phyloP scores from a whole-genome alignment of 2,113 vertebrate genomes.

The Sardina pilchardus region DNA sequence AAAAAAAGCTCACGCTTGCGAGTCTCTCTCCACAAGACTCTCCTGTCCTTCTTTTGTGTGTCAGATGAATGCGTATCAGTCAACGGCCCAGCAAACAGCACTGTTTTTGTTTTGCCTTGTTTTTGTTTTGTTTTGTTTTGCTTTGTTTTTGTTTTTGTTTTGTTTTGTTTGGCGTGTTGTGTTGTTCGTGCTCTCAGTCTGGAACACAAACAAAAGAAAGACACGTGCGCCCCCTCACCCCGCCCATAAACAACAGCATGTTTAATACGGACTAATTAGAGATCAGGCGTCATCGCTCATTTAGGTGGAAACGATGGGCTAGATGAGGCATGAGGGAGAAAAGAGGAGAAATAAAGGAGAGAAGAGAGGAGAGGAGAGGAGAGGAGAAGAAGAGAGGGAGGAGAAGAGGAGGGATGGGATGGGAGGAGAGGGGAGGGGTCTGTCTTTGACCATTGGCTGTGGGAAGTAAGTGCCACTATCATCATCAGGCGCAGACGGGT shows the following conservation, averaged over 20 bases:
- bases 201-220: neutral
- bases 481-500: neutral
- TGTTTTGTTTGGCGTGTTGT: neutral
- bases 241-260: neutral
- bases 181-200: neutral
- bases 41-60: neutral
- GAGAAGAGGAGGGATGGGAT: neutral
- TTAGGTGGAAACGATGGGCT: neutral
- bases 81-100: neutral
- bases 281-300: neutral
- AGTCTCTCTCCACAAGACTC: neutral
- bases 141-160: neutral
- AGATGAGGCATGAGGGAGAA: neutral
- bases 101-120: neutral
- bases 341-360: neutral
- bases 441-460: constrained; percentile 7
- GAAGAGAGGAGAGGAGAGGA: neutral
- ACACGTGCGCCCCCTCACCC: too few species aligned
- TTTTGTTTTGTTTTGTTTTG: neutral
- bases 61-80: neutral
- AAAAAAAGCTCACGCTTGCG: neutral
- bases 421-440: neutral
- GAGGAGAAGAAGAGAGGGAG: neutral
- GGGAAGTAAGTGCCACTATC: neutral
- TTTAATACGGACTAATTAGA: neutral